Percentiles rank a stretch among this genome's conserved stretches.
Conservation (phyloP, 2,113 vertebrate genomes). For the Saccopteryx leptura region DNA sequence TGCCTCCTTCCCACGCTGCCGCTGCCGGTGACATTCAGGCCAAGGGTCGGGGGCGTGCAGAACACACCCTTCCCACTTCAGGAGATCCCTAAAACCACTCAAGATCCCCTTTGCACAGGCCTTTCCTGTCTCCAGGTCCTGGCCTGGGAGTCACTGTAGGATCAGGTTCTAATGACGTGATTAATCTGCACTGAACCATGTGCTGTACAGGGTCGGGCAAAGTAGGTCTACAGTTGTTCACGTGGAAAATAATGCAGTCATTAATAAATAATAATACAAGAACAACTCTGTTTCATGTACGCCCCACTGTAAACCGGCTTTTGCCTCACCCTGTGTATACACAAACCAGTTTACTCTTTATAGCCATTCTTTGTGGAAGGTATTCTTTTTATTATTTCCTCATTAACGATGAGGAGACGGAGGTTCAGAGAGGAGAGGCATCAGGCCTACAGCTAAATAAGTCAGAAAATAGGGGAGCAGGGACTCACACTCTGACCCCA, state of each 20-base stretch:
- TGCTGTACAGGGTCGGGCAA: neutral
- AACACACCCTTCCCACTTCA: neutral
- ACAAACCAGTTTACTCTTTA: neutral
- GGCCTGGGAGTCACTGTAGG: neutral
- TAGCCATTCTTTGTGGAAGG: neutral
- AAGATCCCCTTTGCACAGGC: no score
- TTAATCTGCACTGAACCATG: neutral
- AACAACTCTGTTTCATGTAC: no score
- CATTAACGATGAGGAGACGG: neutral
- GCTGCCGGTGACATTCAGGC: neutral
- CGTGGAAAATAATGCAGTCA: no score
- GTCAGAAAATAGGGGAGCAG: neutral
- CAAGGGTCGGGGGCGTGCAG: neutral
- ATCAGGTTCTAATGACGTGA: neutral
- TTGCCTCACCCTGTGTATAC: no score
- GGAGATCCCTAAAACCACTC: neutral
- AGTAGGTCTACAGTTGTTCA: no score
- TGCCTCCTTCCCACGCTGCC: neutral
- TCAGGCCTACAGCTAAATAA: neutral
- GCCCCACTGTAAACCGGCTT: no score
- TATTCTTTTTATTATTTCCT: neutral
- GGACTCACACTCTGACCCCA: neutral
- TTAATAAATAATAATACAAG: no score
- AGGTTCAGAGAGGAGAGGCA: neutral
- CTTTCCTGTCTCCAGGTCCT: neutral